Base-by-base conservation (phyloP, 1,140 invertebrate genomes). In the Medauroidea extradentata region DNA sequence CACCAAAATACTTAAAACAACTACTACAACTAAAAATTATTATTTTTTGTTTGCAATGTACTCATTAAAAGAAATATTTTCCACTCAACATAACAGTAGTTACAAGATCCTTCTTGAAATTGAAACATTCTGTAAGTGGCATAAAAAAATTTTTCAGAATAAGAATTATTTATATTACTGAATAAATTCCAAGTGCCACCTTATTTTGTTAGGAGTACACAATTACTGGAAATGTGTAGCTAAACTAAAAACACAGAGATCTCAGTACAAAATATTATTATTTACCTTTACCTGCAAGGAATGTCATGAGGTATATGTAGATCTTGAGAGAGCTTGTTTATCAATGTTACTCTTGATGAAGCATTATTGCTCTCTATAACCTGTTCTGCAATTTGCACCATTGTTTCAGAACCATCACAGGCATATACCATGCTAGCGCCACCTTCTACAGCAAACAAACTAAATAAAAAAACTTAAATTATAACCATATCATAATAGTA, bases 331-430 rank as follows among this genome's bases (percentile, higher is more conserved):
- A 75, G 63, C 63, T 80, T 79, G 21, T 75, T 69, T 19, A 85
- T 65, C 3, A 85, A 66, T 48, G 65, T 75, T 38, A 80, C 67
- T 65, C 68, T 68, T 19, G 68, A 61, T 52, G 68, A 41, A 9
- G 56, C 16, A 29, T 72, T 62, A 71, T 87, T 85, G 27, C 70
- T 70, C 48, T 71, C 60, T 19, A 86, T 71, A n/a, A 86, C 78
- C 65, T 77, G 72, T 48, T 73, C 65, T 41, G 83, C 81, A 53
- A 89, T 79, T 41, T 79, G 70, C 53, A 73, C 74, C 83, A 90
- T 85, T 0, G 78, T 74, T 61, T 78, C 73, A 18, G 82, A 85
- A 56, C 73, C 77, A 71, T 91, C 89, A 67, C 88, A 86, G 5
- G 83, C 85, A 65, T 79, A 82, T 1, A 88, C 73, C 38, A 72